Evolutionary conservation across 2,888 invertebrate species (phyloP).

Genomic region (Cantharis flavilabris): DNA sequence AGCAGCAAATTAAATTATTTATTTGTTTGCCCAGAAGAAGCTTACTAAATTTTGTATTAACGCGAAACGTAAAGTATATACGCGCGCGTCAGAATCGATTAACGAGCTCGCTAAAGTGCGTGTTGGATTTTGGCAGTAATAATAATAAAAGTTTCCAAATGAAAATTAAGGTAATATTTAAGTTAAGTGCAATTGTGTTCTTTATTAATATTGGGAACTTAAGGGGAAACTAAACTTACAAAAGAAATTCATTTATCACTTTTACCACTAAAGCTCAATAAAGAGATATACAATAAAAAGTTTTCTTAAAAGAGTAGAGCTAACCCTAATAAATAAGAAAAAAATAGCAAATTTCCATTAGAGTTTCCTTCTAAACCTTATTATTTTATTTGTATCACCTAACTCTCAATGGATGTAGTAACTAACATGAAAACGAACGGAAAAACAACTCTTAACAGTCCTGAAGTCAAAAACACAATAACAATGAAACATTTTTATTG

Average conservation of each 20-base stretch:
- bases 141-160: background rate
- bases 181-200: background rate
- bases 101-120: background rate
- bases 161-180: background rate
- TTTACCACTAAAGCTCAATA: background rate
- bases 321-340: conserved; percentile 10
- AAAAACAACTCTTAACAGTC: conserved; percentile 9
- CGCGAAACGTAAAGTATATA: background rate
- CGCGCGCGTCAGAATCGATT: background rate
- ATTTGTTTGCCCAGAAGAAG: background rate
- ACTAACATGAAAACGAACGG: conserved; percentile 10
- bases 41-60: background rate
- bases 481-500: conserved; percentile 2
- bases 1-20: background rate
- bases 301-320: background rate
- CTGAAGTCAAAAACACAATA: background rate
- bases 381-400: conserved; percentile 21
- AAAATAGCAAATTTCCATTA: conserved; percentile 22
- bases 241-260: conserved; percentile 1
- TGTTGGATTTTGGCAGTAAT: background rate
- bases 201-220: background rate
- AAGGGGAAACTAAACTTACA: background rate
- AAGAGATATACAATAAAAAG: background rate
- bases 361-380: conserved; percentile 5
- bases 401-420: conserved; percentile 3